Conservation (phyloP, 2,888 invertebrate genomes). For the Diachrysia chrysitis region DNA sequence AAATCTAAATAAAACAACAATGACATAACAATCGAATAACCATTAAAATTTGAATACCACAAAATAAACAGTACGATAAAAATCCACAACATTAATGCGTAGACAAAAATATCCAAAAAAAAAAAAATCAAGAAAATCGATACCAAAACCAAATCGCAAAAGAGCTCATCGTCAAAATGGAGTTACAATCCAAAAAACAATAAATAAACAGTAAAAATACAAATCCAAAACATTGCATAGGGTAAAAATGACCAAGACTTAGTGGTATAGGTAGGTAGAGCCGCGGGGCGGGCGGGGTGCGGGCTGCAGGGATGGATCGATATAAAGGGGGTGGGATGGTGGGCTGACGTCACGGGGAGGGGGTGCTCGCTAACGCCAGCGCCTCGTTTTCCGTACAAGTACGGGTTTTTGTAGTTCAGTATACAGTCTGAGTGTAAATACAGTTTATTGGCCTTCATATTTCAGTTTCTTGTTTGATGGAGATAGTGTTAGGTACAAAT, state of each 20-base stretch:
- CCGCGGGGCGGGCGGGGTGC: slow-evolving; percentile 57
- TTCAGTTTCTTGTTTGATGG: neutral
- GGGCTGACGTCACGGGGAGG: slow-evolving; percentile 80
- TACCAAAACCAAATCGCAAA: too few relatives aligned
- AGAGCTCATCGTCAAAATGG: too few relatives aligned
- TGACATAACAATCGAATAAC: too few relatives aligned
- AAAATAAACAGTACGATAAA: too few relatives aligned
- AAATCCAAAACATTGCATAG: slow-evolving; percentile 49
- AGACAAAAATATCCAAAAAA: too few relatives aligned
- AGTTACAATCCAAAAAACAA: slow-evolving; percentile 32
- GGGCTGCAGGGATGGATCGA: slow-evolving; percentile 75
- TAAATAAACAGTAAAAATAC: slow-evolving; percentile 18
- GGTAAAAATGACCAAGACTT: slow-evolving; percentile 71
- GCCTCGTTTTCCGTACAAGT: slow-evolving; percentile 58
- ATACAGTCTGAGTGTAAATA: slow-evolving; percentile 29
- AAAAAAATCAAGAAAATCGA: too few relatives aligned
- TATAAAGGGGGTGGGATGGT: slow-evolving; percentile 69
- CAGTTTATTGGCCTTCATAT: slow-evolving; percentile 18
- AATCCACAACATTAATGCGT: too few relatives aligned
- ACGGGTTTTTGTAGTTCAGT: slow-evolving; percentile 44
- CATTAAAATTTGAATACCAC: too few relatives aligned
- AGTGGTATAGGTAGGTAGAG: slow-evolving; percentile 68
- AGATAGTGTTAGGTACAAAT: neutral
- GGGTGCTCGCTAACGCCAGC: slow-evolving; percentile 52
- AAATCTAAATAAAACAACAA: too few relatives aligned